Conservation (phyloP, 2,888 invertebrate species). For the Malacosoma neustria region DNA sequence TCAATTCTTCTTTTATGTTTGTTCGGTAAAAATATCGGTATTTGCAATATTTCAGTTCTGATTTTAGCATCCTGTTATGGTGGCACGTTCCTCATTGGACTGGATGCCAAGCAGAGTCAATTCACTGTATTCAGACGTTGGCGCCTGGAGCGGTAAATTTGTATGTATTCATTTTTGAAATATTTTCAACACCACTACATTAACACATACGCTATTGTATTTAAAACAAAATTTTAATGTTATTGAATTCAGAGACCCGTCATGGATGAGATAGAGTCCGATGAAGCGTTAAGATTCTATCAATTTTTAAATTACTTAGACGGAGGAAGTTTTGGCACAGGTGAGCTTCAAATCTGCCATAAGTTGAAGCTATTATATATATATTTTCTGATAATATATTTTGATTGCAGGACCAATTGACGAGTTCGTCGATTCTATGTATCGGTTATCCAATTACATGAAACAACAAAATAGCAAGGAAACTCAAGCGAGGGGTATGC, state of each 20-base stretch:
- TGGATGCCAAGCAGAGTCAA: conserved; percentile 69
- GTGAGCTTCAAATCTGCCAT: conserved; percentile 21
- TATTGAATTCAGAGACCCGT: conserved; percentile 49
- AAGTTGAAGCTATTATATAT: not conserved
- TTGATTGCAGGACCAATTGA: conserved; percentile 49
- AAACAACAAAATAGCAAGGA: conserved; percentile 61
- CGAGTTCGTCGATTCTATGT: conserved; percentile 65
- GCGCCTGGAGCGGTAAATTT: conserved; percentile 69
- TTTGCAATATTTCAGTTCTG: not conserved
- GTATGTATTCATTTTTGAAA: too few species aligned
- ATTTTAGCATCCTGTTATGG: conserved; percentile 55
- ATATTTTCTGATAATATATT: not conserved
- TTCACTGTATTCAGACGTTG: conserved; percentile 64
- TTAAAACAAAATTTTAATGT: too few species aligned
- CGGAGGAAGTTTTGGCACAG: conserved; percentile 66
- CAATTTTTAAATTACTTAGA: conserved; percentile 66
- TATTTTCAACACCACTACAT: too few species aligned
- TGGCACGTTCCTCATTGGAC: conserved; percentile 58
- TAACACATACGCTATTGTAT: too few species aligned
- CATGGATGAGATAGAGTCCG: conserved; percentile 69
- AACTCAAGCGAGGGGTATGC: conserved; percentile 59
- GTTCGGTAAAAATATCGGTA: too few species aligned
- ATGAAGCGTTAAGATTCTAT: conserved; percentile 61
- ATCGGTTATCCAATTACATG: conserved; percentile 51
- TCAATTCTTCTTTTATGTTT: too few species aligned